Base-by-base conservation (phyloP, 2,888 invertebrate genomes). In the Lampropteryx suffumata region DNA sequence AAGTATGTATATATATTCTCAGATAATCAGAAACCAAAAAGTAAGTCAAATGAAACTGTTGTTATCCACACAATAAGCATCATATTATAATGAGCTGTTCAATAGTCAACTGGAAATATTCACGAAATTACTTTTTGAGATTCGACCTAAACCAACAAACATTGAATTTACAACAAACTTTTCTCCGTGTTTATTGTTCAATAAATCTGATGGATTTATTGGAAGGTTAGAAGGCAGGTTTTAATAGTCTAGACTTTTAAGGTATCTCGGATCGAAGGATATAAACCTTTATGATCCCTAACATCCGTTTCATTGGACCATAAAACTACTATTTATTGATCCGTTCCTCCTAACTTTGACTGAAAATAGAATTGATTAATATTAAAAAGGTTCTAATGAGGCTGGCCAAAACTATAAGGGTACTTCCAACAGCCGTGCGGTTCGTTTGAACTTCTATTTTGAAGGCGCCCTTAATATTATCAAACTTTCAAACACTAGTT, bases 151-250 rank as follows among this genome's bases (percentile, higher is more conserved):
- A 17, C 17, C 17, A 17, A 43, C 37, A 26, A 34, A 50, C 33
- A 37, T 28, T 34, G 14, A 33, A 39, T 37, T 37, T 3, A 30
- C 46, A 55, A 40, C 48, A 55, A 53, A 41, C 32, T 37, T 24
- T 24, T 14, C 9, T 21, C 26, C 32, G 24, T 28, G 33, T 50
- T 43, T 50, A 50, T 24, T 24, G 34, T 29, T 6, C 39, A 13
- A 50, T 44, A 50, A 39, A 44, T 44, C 28, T n/a, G 34, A 39
- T 39, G 40, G 12, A 44, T 44, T 21, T n/a, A 40, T 44, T 39
- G 40, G 12, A 32, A 21, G 39, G 43, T 26, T 37, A 24, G 45
- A 34, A 40, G 39, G 27, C 26, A 45, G n/a, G 13, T 45, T 51
- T 41, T 17, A 36, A 51, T 46, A 4, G 40, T 45, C 32, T 41